Conservation (phyloP, 2,113 vertebrate species). For the Pachyramphus minor region DNA sequence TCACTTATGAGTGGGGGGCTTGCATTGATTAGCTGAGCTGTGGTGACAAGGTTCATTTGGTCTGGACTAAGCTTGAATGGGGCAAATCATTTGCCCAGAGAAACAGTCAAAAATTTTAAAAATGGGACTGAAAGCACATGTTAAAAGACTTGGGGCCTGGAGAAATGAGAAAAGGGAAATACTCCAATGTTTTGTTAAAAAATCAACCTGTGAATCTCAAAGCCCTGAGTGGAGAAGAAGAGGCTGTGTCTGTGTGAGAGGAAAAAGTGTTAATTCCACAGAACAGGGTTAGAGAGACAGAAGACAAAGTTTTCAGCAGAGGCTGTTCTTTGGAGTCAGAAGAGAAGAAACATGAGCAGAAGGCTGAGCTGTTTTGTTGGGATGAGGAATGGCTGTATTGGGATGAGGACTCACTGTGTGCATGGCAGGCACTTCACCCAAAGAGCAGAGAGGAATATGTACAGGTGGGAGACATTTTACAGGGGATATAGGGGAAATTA, state of each 20-base stretch:
- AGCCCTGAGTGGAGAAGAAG: not conserved
- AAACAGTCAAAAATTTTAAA: not conserved
- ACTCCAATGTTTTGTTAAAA: not conserved
- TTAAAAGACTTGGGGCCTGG: not conserved
- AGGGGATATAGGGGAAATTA: accelerated
- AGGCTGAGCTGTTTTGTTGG: accelerated
- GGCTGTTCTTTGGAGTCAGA: not conserved
- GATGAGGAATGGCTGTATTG: not conserved
- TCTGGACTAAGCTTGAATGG: not conserved
- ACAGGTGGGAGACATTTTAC: accelerated
- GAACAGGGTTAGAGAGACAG: not conserved
- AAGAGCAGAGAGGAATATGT: accelerated
- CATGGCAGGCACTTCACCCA: accelerated
- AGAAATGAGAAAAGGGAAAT: not conserved
- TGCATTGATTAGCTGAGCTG: not conserved
- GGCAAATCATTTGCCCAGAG: not conserved
- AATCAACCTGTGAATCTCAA: not conserved
- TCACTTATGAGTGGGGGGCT: not conserved
- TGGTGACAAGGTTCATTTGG: not conserved
- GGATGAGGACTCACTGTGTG: not conserved
- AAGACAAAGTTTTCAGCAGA: accelerated
- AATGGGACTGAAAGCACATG: not conserved
- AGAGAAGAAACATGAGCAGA: not conserved
- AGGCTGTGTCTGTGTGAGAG: not conserved
- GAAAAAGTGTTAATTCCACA: accelerated